A percentile compares a stretch with the other conserved stretches of the same genome.
phyloP scores from a whole-genome alignment of 2,797 vertebrate species.

The Tadarida brasiliensis region DNA sequence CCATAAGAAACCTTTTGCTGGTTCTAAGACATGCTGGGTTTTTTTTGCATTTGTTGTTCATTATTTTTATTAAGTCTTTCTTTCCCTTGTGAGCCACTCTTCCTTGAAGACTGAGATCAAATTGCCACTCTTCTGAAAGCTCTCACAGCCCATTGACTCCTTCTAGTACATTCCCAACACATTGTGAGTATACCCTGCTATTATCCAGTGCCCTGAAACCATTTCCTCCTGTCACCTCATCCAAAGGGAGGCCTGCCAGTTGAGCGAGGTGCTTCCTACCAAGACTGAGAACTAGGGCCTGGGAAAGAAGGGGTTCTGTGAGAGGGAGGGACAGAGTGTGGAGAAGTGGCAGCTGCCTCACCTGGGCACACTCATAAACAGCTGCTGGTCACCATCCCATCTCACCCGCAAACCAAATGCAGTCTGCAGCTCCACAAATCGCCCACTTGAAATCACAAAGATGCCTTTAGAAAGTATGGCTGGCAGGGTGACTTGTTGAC shows the following conservation, averaged over 20 bases:
- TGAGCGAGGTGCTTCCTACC: background rate
- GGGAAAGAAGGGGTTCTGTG: background rate
- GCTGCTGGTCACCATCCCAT: constrained; percentile 92
- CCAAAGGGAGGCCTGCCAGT: background rate
- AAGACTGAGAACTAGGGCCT: background rate
- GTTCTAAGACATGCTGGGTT: background rate
- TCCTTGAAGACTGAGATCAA: background rate
- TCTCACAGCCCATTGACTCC: background rate
- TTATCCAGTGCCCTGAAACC: background rate
- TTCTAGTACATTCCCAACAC: background rate
- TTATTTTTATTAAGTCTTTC: background rate
- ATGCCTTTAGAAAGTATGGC: constrained; percentile 78
- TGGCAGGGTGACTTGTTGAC: constrained; percentile 60
- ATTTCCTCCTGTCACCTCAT: background rate
- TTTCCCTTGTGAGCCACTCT: background rate
- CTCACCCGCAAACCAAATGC: constrained; percentile 89
- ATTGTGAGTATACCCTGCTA: background rate
- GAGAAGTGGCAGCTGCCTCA: constrained; percentile 59
- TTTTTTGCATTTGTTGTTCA: background rate
- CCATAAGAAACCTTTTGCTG: background rate
- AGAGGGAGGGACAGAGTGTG: background rate
- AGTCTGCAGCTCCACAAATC: constrained; percentile 89
- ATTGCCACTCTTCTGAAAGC: background rate
- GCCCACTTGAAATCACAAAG: constrained; percentile 87
- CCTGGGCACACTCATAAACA: constrained; percentile 90